Evolutionary conservation across 2,888 invertebrate genomes (phyloP).

Genomic region (Philopedon plagiatum): DNA sequence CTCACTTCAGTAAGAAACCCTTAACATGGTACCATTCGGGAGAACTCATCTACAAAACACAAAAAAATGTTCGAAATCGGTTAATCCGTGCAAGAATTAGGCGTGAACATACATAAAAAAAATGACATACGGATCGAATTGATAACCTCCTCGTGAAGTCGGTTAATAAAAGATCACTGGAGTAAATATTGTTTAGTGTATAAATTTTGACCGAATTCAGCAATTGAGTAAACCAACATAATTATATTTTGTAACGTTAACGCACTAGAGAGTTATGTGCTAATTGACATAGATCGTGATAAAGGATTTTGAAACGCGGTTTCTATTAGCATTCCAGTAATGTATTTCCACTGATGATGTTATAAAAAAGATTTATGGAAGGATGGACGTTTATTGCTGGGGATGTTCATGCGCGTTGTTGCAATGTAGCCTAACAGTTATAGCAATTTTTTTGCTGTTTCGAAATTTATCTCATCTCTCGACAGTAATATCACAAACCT

Average conservation of each 20-base stretch:
- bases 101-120: too few species aligned
- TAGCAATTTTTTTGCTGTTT: neutral
- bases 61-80: too few species aligned
- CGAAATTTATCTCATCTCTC: too few species aligned
- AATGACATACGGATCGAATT: too few species aligned
- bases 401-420: neutral
- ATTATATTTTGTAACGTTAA: neutral
- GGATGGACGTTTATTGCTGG: neutral
- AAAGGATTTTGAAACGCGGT: neutral
- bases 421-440: too few species aligned
- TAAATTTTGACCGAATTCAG: neutral
- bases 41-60: too few species aligned
- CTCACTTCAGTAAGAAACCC: too few species aligned
- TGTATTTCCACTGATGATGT: neutral
- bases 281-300: conserved; percentile 3
- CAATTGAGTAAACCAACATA: neutral
- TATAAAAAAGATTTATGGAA: conserved; percentile 8
- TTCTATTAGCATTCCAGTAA: conserved; percentile 7
- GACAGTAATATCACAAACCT: too few species aligned
- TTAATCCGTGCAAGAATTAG: too few species aligned
- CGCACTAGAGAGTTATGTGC: neutral
- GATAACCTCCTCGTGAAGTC: too few species aligned
- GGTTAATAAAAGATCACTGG: too few species aligned
- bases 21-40: too few species aligned
- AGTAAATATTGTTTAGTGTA: neutral